Evolutionary conservation across 2,888 invertebrate species (phyloP), one percentile per base, ranked within the genome.

Genomic region (Agrotis segetum): DNA sequence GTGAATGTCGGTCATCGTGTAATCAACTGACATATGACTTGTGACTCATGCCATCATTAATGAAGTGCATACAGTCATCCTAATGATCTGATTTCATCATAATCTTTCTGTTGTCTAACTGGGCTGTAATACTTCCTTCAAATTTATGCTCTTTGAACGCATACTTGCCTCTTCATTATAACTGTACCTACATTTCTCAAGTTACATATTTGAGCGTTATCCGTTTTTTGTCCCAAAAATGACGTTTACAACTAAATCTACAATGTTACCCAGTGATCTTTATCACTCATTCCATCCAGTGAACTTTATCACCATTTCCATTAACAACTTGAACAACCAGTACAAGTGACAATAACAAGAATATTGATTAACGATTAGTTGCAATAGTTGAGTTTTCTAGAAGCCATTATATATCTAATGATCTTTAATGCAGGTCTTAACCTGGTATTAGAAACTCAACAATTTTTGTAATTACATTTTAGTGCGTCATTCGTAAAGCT

Each of bases 11-110:
- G 81, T 79, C 87, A 88, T 84, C 84, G 71, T 86, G 86, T 85
- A 88, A 88, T 88, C 90, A 95, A 93, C 94, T 95, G 92, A 92
- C 93, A 90, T 74, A 88, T 91, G 89, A 84, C 90, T 87, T 80
- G 80, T 94, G 94, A 95, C 83, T 93, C 92, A 93, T 87, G 78
- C 63, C 78, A 79, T 85, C 87, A 85, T 87, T 92, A 93, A 93
- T 90, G 89, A 90, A 86, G 89, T 91, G 89, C 90, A 91, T 90
- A 91, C 88, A 89, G 49, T 56, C 70, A 68, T 72, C 59, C 17
- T 76, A 64, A 78, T 72, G 71, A 65, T 77, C 64, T 64, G 63
- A 74, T 85, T 77, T 78, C 71, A 34, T 75, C 64, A 74, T 64
- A 58, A n/a, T 64, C 46, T 58, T 68, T 64, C n/a, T 49, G 16